These are phyloP conservation scores for Drosophila multiciliata DNA, from an alignment of 2,888 invertebrate genomes.

Conservation along the genomic window DNA sequence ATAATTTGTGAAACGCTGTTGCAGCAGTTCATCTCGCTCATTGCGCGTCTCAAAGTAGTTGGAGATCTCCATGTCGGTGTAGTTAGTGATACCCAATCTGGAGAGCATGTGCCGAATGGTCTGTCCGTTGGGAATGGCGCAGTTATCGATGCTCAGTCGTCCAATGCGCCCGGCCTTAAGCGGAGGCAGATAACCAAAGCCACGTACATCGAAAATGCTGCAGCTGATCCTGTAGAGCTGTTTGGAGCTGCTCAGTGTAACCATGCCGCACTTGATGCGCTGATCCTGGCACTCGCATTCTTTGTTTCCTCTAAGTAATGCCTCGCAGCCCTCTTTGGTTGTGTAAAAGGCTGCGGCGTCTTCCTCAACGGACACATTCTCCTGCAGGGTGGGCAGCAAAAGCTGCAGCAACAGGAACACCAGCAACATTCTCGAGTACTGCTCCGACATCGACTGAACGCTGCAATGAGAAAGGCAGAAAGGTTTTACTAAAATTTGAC, in stretches of 20 bases:
- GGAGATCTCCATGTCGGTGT: constrained; percentile 57
- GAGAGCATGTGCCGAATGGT: constrained; percentile 53
- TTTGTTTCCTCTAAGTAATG: constrained; percentile 52
- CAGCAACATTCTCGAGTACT: constrained; percentile 51
- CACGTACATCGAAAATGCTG: constrained; percentile 63
- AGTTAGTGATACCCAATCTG: constrained; percentile 61
- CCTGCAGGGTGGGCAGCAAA: constrained; percentile 40
- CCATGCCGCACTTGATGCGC: constrained; percentile 67
- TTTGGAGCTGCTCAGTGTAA: constrained; percentile 55
- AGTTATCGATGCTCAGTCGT: constrained; percentile 54
- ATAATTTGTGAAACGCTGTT: constrained; percentile 64
- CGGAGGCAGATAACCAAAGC: constrained; percentile 65
- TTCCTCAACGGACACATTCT: constrained; percentile 36
- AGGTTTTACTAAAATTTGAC: constrained; percentile 14
- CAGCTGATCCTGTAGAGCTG: constrained; percentile 59
- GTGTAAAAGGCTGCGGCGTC: constrained; percentile 39
- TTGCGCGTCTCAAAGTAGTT: constrained; percentile 65
- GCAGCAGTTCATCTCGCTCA: constrained; percentile 59
- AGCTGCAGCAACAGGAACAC: constrained; percentile 30
- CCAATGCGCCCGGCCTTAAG: constrained; percentile 58
- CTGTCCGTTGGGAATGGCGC: constrained; percentile 62
- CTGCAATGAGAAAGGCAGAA: constrained; percentile 30
- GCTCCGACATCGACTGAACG: constrained; percentile 40
- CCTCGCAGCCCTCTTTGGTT: constrained; percentile 61
- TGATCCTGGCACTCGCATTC: constrained; percentile 68